phyloP scores from a whole-genome alignment of 2,888 invertebrate species.

The Philaethria dido region DNA sequence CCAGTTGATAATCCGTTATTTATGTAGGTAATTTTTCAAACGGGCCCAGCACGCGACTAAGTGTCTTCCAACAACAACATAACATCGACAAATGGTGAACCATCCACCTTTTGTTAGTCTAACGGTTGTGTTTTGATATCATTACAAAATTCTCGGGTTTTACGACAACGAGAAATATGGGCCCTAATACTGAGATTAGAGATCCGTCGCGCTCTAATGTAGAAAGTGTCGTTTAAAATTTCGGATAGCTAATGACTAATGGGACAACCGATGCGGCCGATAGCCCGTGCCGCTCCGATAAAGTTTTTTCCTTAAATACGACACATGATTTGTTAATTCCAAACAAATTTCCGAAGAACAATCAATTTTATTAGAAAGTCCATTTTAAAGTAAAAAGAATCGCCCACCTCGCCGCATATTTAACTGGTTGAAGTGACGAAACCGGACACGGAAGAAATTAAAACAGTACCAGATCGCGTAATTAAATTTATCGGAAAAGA shows the following conservation, averaged over 20 bases:
- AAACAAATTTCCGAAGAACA: constrained; percentile 50
- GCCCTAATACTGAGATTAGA: constrained; percentile 70
- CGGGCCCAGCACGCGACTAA: constrained; percentile 69
- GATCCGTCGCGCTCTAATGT: constrained; percentile 64
- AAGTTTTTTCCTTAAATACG: constrained; percentile 35
- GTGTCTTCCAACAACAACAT: constrained; percentile 59
- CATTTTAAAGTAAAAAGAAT: constrained; percentile 53
- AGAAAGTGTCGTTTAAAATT: constrained; percentile 63
- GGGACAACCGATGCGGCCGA: constrained; percentile 55
- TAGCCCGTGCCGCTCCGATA: constrained; percentile 48
- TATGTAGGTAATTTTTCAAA: constrained; percentile 76
- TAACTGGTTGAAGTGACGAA: constrained; percentile 53
- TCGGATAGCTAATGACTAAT: constrained; percentile 61
- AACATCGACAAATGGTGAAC: constrained; percentile 58
- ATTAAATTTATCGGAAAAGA: constrained; percentile 70
- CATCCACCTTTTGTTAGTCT: constrained; percentile 74
- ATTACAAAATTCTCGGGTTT: constrained; percentile 71
- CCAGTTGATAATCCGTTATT: constrained; percentile 81
- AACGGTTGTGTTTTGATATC: constrained; percentile 80
- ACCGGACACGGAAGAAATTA: constrained; percentile 67
- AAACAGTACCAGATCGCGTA: constrained; percentile 66
- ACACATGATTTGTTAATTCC: constrained; percentile 48
- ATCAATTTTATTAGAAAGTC: constrained; percentile 50
- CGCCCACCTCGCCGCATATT: constrained; percentile 65
- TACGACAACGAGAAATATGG: constrained; percentile 74